Evolutionary conservation across 2,797 vertebrate species (phyloP).

Genomic region (Acomys russatus): DNA sequence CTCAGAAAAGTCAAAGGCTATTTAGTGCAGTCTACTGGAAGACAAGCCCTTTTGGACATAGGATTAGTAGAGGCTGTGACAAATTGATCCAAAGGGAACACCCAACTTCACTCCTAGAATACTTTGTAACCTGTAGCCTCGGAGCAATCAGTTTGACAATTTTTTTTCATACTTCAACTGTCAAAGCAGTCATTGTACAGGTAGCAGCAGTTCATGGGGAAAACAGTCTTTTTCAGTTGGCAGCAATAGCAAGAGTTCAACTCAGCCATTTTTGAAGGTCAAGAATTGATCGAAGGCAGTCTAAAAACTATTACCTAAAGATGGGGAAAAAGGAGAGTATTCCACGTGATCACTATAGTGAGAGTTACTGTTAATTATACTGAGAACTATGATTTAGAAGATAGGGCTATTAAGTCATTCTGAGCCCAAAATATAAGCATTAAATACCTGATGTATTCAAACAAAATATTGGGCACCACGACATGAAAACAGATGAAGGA

Average conservation of each 20-base stretch:
- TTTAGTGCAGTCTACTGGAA: neutral
- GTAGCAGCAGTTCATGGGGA: neutral
- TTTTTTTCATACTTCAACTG: constrained; percentile 52
- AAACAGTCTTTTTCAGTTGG: constrained; percentile 39
- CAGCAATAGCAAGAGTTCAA: constrained; percentile 12
- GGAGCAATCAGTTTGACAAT: constrained; percentile 51
- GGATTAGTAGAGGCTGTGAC: constrained; percentile 62
- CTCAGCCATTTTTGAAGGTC: constrained; percentile 16
- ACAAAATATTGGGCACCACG: neutral
- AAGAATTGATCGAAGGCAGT: neutral
- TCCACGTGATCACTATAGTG: neutral
- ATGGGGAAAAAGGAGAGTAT: neutral
- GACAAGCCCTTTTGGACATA: constrained; percentile 45
- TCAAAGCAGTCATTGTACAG: neutral
- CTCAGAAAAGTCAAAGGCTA: constrained; percentile 9
- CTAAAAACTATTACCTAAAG: constrained; percentile 4
- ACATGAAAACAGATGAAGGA: neutral
- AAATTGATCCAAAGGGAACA: constrained; percentile 66
- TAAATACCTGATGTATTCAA: neutral
- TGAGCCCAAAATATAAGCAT: neutral
- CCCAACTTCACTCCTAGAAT: constrained; percentile 40
- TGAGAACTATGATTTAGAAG: constrained; percentile 17
- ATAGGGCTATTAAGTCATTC: neutral
- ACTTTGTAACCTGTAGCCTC: constrained; percentile 50
- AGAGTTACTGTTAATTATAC: neutral